These are phyloP conservation scores for Daubentonia madagascariensis DNA, from an alignment of 2,113 vertebrate species.

Conservation along the genomic window DNA sequence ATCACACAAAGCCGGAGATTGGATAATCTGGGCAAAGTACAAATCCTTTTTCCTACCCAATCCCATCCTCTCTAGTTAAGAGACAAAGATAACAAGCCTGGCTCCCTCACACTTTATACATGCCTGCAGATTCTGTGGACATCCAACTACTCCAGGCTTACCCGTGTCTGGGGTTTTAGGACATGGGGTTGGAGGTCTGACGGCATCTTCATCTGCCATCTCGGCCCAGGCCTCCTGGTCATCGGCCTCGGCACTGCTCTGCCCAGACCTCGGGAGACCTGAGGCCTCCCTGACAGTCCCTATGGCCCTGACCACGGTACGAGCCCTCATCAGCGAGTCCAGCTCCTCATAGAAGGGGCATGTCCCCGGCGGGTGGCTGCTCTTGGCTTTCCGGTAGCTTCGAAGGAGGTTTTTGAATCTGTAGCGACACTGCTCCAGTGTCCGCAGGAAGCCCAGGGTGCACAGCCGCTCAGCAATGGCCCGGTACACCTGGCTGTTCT, in stretches of 20 bases:
- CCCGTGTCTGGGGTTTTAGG: slow-evolving; percentile 39
- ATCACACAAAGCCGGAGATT: not conserved
- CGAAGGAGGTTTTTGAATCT: slow-evolving; percentile 79
- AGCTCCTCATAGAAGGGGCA: slow-evolving; percentile 76
- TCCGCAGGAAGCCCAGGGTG: slow-evolving; percentile 72
- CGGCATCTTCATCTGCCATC: slow-evolving; percentile 49
- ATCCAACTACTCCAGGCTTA: slow-evolving; percentile 37
- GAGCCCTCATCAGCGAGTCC: slow-evolving; percentile 73
- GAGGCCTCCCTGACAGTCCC: not conserved
- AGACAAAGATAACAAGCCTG: not conserved
- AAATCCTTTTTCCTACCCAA: not conserved
- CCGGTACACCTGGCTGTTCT: slow-evolving; percentile 76
- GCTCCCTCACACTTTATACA: not conserved
- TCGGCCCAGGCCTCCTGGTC: slow-evolving; percentile 60
- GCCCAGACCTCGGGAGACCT: not conserved
- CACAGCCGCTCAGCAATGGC: slow-evolving; percentile 76
- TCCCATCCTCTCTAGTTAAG: not conserved
- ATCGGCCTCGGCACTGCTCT: not conserved
- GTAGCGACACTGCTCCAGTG: slow-evolving; percentile 78
- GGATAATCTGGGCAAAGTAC: not conserved
- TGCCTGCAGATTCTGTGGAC: not conserved
- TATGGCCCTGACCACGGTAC: slow-evolving; percentile 33
- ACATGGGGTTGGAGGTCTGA: not conserved
- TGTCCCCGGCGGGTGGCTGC: slow-evolving; percentile 63
- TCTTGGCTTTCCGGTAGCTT: slow-evolving; percentile 79